Conservation (phyloP, 2,888 invertebrate species). For the Ophonus ardosiacus region DNA sequence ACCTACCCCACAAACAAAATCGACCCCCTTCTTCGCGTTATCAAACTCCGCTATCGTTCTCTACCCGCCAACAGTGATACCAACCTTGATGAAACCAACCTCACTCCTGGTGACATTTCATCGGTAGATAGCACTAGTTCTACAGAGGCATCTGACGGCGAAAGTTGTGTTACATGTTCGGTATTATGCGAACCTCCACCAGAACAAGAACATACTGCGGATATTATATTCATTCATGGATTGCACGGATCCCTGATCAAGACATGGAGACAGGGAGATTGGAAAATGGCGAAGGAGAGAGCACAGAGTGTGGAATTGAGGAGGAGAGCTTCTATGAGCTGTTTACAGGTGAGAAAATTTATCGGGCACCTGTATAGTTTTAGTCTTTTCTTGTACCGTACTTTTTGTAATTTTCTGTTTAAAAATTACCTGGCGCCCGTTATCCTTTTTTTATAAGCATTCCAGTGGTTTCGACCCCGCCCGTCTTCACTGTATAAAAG, state of each 20-base stretch:
- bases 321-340: constrained; percentile 69
- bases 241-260: constrained; percentile 87
- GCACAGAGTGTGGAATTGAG: constrained; percentile 71
- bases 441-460: no score
- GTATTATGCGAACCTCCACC: constrained; percentile 72
- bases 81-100: background rate
- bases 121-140: background rate
- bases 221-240: constrained; percentile 91
- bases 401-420: no score
- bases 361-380: no score
- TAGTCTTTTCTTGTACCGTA: no score
- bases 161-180: constrained; percentile 73
- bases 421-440: no score
- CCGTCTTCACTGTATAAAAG: no score
- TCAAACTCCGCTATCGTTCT: constrained; percentile 53
- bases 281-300: constrained; percentile 75
- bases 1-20: constrained; percentile 57
- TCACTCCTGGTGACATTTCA: background rate
- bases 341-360: constrained; percentile 68
- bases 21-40: constrained; percentile 58
- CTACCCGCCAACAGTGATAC: background rate
- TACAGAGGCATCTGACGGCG: constrained; percentile 66
- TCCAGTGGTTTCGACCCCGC: no score
- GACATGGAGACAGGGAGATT: constrained; percentile 90
- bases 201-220: constrained; percentile 74